Base-by-base conservation (phyloP, 2,888 invertebrate species). In the Lissonota sp. region DNA sequence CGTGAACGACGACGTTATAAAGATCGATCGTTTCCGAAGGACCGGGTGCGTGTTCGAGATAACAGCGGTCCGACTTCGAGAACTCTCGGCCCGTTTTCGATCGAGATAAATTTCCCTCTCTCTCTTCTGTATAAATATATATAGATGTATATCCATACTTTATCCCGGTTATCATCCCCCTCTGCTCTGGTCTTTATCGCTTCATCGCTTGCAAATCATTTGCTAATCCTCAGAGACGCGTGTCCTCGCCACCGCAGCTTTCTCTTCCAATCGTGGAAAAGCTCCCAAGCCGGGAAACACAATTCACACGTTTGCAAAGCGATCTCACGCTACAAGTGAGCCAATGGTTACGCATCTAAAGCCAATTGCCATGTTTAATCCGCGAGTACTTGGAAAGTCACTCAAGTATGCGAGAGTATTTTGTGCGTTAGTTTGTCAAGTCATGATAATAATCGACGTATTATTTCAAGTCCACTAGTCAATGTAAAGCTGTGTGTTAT, bases 81-180 rank as follows among this genome's bases (percentile, higher is more conserved):
- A 77, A 80, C 76, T 79, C 82, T 69, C 83, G 26, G 26, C 81
- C 86, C 85, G 84, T 85, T 85, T 26, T 84, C 85, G 84, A 88
- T 90, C 89, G 84, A 85, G 90, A 89, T 90, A 88, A 89, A 90
- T 89, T 90, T 89, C 83, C 85, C 86, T 86, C 79, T 55, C 7
- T 8, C 55, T 44, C 44, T 39, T 26, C 8, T 16, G 3, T 53
- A 53, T 16, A 16, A 14, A 53, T 53, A 53, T 53, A 14, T 53
- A 53, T 46, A 46, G 8, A 46, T 46, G 10, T 46, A 46, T 46
- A 7, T 51, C 53, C 14, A 14, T n/a, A 14, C 53, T 53, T 14
- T 14, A 53, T 53, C 7, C 53, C 3, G 26, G 26, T 26, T 26
- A 26, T 3, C 26, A 26, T 26, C 14, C 53, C n/a, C n/a, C n/a